Base-by-base conservation (phyloP, 2,888 invertebrate species). In the Drosophila nr. perissopoda region DNA sequence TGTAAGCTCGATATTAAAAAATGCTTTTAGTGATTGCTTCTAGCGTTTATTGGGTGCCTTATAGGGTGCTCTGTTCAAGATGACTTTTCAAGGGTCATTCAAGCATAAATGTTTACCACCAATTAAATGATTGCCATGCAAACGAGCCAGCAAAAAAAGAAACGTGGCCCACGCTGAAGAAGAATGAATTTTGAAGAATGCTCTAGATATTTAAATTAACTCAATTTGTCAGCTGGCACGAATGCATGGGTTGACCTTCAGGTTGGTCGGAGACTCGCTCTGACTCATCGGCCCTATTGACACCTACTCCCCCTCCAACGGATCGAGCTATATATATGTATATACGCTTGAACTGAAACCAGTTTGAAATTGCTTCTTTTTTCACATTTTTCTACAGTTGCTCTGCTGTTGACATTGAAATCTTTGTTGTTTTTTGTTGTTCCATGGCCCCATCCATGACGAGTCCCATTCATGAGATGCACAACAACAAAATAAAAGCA, bases 211-310 rank as follows among this genome's bases (percentile, higher is more conserved):
- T 77, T 46, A 89, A 85, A 85, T 85, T 60, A 88, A 66, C 70
- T 66, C 86, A 89, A 88, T 85, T 89, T 85, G 88, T 89, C 83
- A 74, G 74, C 29, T 71, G 83, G 74, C 68, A 81, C 67, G 87
- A 49, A 53, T 74, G 70, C 56, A 56, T 29, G 21, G 69, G 66
- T 77, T 74, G 88, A 77, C 84, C 90, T 85, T 85, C 86, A 56
- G 34, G n/a, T 38, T 56, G 74, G n/a, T 10, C 51, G 57, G 16
- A 34, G 53, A n/a, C 29, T n/a, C 38, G 11, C 29, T 49, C 53
- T 84, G 81, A 81, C 49, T 83, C 88, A 83, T 53, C 34, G 57
- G 49, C 58, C 66, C 74, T 69, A 76, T 61, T 74, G 78, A 83
- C 87, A 85, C 86, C 83, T 83, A 82, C 85, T 42, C 49, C 46